Evolutionary conservation across 2,888 invertebrate species (phyloP).

Genomic region (Leptogaster cylindrica): DNA sequence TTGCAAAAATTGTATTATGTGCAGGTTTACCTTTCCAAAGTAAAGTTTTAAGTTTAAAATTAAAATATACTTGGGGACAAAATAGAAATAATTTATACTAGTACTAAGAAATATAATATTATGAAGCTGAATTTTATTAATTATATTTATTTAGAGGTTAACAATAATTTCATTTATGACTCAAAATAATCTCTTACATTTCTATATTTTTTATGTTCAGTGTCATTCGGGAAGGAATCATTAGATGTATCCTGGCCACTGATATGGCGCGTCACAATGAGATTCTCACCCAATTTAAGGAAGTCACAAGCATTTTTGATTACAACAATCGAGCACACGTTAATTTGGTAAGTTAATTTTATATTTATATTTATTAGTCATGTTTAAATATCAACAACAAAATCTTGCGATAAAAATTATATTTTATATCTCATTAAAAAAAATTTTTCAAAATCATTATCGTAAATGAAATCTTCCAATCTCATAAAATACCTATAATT

Average conservation of each 20-base stretch:
- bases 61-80: too few relatives aligned
- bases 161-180: too few relatives aligned
- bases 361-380: not conserved
- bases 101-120: too few relatives aligned
- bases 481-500: too few relatives aligned
- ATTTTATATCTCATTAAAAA: not conserved
- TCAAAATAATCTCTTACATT: too few relatives aligned
- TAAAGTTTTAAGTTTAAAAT: too few relatives aligned
- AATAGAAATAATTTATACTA: too few relatives aligned
- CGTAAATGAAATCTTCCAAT: too few relatives aligned
- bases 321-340: conserved; percentile 72
- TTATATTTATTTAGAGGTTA: too few relatives aligned
- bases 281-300: conserved; percentile 75
- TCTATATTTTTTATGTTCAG: conserved; percentile 55
- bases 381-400: not conserved
- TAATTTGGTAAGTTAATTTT: conserved; percentile 71
- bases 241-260: conserved; percentile 77
- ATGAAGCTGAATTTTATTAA: too few relatives aligned
- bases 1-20: too few relatives aligned
- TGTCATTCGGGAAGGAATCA: conserved; percentile 77
- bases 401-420: not conserved
- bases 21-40: too few relatives aligned
- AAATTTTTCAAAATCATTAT: not conserved
- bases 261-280: conserved; percentile 83
- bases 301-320: conserved; percentile 71